Evolutionary conservation across 2,113 vertebrate genomes (phyloP).

Genomic region (Phyllostomus discolor): DNA sequence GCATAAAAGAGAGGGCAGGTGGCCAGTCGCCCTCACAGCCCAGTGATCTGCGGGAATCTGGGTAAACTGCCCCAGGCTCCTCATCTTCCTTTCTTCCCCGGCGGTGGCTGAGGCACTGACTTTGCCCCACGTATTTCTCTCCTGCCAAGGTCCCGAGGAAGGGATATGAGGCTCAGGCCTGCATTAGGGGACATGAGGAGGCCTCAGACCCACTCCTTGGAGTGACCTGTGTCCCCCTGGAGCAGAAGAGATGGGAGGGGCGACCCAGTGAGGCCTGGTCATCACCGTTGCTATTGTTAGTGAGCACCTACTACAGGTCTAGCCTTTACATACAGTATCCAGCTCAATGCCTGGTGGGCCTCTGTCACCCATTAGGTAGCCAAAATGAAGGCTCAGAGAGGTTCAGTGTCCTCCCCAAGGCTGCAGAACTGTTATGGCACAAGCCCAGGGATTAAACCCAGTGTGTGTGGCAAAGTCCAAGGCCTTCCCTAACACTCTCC

Average conservation of each 20-base stretch:
- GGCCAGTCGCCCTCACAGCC: not conserved
- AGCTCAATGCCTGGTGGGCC: not conserved
- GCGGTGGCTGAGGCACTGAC: not conserved
- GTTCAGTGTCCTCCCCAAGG: not conserved
- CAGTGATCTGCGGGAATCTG: not conserved
- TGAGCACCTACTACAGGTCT: not conserved
- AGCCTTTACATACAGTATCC: fast-evolving
- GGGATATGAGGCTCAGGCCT: not conserved
- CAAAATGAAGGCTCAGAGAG: not conserved
- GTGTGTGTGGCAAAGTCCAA: too few species aligned
- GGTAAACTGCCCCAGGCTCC: not conserved
- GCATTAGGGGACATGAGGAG: not conserved
- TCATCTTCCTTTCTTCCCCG: not conserved
- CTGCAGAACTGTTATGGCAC: not conserved
- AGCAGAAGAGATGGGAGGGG: not conserved
- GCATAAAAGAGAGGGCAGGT: not conserved
- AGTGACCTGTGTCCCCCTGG: fast-evolving
- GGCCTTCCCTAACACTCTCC: not conserved
- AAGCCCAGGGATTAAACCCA: not conserved
- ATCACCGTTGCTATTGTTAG: too few species aligned
- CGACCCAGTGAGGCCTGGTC: fast-evolving
- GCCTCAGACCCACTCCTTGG: not conserved
- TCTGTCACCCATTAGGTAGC: not conserved
- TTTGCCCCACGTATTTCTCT: not conserved
- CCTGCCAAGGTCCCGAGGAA: not conserved